Evolutionary conservation across 2,888 invertebrate species (phyloP).

Genomic region (Oligia fasciuncula): DNA sequence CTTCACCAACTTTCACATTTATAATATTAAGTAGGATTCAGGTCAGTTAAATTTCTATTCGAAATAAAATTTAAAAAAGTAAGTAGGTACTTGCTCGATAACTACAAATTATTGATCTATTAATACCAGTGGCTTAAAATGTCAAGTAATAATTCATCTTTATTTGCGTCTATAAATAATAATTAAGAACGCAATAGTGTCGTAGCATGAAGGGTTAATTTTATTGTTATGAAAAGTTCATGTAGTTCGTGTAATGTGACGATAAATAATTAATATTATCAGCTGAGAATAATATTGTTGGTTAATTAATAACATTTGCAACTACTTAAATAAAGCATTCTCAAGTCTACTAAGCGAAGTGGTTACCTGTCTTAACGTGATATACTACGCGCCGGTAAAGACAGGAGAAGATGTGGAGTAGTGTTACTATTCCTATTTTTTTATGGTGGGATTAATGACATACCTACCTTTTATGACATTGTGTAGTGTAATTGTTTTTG

Average conservation of each 20-base stretch:
- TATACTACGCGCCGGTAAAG: slow-evolving; percentile 19
- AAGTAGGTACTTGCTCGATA: not conserved
- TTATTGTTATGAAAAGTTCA: slow-evolving; percentile 28
- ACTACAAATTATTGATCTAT: slow-evolving; percentile 2
- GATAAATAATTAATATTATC: slow-evolving; percentile 26
- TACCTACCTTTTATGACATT: not conserved
- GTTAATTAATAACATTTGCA: slow-evolving; percentile 28
- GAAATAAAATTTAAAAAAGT: not conserved
- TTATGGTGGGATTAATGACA: not conserved
- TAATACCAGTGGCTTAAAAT: slow-evolving; percentile 36
- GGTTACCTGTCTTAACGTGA: slow-evolving; percentile 41
- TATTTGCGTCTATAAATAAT: slow-evolving; percentile 34
- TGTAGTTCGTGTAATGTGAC: slow-evolving; percentile 17
- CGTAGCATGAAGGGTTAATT: slow-evolving; percentile 24
- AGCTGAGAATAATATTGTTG: not conserved
- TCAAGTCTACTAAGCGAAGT: slow-evolving; percentile 36
- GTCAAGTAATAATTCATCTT: slow-evolving; percentile 34
- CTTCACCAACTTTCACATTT: no score
- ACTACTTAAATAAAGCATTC: slow-evolving; percentile 28
- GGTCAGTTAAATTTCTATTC: not conserved
- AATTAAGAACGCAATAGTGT: slow-evolving; percentile 13
- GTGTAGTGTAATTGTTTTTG: not conserved
- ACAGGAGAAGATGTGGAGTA: slow-evolving; percentile 30
- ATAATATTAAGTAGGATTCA: no score
- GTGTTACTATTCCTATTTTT: not conserved